Percentiles rank a stretch among this genome's conserved stretches.
These are phyloP conservation scores for Mustelus asterias DNA, from an alignment of 2,113 vertebrate genomes.

Conservation along the genomic window DNA sequence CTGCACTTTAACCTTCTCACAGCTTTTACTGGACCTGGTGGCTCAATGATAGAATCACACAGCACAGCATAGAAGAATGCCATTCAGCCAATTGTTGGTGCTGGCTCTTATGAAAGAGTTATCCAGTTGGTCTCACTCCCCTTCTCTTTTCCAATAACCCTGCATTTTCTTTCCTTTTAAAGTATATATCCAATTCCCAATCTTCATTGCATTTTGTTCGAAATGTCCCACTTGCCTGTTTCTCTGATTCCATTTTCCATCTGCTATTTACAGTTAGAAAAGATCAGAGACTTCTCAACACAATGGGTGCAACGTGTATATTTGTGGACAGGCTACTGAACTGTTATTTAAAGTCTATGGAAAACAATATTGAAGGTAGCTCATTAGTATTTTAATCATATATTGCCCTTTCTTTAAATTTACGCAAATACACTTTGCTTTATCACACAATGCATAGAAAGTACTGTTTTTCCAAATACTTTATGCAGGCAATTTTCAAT, in stretches of 20 bases:
- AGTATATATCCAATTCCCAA: not conserved
- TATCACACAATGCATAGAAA: not conserved
- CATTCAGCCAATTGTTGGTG: not conserved
- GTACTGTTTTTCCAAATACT: not conserved
- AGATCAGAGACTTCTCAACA: not conserved
- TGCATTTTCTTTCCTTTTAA: not conserved
- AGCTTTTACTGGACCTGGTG: not conserved
- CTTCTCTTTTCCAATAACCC: not conserved
- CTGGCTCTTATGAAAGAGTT: not conserved
- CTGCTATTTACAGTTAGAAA: not conserved
- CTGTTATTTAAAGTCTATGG: slow-evolving; percentile 9
- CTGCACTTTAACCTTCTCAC: not conserved
- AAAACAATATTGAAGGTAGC: not conserved
- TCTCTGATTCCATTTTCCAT: not conserved
- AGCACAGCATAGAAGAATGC: not conserved
- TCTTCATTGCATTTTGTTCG: not conserved
- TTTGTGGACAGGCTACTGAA: not conserved
- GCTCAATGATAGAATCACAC: not conserved
- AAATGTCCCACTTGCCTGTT: not conserved
- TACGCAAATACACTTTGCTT: not conserved
- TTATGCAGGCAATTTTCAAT: not conserved
- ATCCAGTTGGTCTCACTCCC: not conserved
- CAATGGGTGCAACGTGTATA: not conserved
- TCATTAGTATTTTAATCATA: not conserved
- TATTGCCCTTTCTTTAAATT: not conserved